Conservation (phyloP, 2,797 vertebrate genomes). For the Darevskia nairensis region DNA sequence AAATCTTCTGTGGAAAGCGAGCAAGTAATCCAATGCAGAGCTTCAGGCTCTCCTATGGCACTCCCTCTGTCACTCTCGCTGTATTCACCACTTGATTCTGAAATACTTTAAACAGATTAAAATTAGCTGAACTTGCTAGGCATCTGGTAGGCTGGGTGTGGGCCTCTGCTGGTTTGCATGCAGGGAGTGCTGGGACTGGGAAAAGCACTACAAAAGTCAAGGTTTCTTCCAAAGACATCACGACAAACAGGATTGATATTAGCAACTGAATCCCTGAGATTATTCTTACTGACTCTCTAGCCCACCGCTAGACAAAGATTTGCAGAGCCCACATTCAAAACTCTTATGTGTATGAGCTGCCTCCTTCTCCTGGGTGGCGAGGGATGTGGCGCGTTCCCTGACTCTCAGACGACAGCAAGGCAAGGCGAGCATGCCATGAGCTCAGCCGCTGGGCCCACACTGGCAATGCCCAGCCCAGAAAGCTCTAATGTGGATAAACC, state of each 20-base stretch:
- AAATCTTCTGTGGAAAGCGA: neutral
- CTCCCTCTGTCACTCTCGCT: accelerated
- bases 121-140: no score
- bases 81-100: no score
- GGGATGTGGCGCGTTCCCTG: neutral
- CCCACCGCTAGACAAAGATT: neutral
- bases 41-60: no score
- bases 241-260: neutral
- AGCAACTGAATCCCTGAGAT: neutral
- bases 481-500: neutral
- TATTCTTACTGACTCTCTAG: neutral
- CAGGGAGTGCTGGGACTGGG: no score
- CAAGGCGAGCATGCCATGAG: neutral
- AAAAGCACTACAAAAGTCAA: neutral
- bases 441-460: neutral
- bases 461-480: neutral
- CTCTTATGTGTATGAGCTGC: neutral
- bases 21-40: neutral
- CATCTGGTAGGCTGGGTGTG: no score
- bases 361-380: neutral
- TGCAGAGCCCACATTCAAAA: neutral
- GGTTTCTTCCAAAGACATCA: neutral
- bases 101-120: no score
- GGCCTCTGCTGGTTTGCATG: neutral
- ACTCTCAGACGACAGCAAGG: neutral